Conservation (phyloP, 2,797 vertebrate species). For the Glossophaga mutica region DNA sequence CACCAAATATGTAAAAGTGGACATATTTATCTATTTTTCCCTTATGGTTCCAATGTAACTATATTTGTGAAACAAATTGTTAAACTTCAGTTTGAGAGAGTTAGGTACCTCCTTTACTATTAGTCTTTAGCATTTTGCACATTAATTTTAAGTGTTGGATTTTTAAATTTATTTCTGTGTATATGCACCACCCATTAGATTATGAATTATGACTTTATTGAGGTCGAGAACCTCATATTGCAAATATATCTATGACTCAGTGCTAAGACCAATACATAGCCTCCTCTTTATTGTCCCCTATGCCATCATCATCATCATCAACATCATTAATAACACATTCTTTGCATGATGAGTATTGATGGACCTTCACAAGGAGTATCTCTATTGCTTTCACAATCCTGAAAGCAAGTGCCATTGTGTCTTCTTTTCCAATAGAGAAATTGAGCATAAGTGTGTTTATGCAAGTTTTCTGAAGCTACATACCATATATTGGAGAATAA, state of each 20-base stretch:
- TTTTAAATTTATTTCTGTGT: background rate
- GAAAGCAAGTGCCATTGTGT: background rate
- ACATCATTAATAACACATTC: background rate
- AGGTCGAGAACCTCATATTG: background rate
- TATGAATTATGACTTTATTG: background rate
- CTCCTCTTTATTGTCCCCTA: background rate
- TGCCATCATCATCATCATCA: background rate
- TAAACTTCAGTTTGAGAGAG: background rate
- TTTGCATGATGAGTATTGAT: background rate
- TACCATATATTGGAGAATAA: background rate
- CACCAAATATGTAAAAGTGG: background rate
- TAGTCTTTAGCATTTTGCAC: background rate
- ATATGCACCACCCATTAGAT: background rate
- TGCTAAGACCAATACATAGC: background rate
- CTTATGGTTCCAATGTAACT: background rate
- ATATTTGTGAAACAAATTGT: background rate
- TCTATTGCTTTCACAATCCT: background rate
- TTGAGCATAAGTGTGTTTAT: background rate
- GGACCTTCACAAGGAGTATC: background rate
- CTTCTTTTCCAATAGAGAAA: background rate
- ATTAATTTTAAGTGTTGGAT: background rate
- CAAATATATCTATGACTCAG: background rate
- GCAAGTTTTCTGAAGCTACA: background rate
- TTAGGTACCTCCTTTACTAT: background rate
- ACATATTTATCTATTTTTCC: background rate